Percentiles rank a stretch among this genome's conserved stretches.
Conservation (phyloP, 2,113 vertebrate species). For the Azemiops feae region DNA sequence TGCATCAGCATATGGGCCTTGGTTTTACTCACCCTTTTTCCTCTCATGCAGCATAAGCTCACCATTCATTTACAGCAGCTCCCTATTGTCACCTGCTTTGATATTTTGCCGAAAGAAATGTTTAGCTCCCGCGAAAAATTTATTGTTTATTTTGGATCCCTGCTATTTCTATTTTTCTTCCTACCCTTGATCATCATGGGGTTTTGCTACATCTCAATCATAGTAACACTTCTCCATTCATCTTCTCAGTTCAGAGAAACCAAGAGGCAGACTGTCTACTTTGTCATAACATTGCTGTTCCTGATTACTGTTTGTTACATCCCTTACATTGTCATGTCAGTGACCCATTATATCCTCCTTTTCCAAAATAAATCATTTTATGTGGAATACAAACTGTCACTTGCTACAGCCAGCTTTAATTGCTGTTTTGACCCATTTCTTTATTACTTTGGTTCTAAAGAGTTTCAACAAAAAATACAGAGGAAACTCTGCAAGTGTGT, state of each 20-base stretch:
- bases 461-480: slow-evolving; percentile 53
- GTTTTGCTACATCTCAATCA: slow-evolving; percentile 49
- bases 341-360: slow-evolving; percentile 22
- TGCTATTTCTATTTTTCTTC: slow-evolving; percentile 41
- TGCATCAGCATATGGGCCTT: slow-evolving; percentile 34
- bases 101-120: slow-evolving; percentile 20
- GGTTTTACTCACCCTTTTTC: slow-evolving; percentile 34
- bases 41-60: slow-evolving; percentile 13
- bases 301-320: slow-evolving; percentile 53
- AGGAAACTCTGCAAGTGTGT: slow-evolving; percentile 44
- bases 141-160: slow-evolving; percentile 30
- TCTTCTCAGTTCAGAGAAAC: slow-evolving; percentile 3
- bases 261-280: slow-evolving; percentile 25
- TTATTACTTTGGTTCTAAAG: slow-evolving; percentile 61
- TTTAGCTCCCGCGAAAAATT: slow-evolving; percentile 11
- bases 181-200: slow-evolving; percentile 11
- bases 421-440: slow-evolving; percentile 60
- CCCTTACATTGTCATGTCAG: slow-evolving; percentile 40
- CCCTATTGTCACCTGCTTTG: slow-evolving; percentile 38
- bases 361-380: slow-evolving; percentile 28
- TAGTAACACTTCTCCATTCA: slow-evolving; percentile 40
- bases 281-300: slow-evolving; percentile 38
- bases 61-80: not conserved
- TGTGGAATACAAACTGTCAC: slow-evolving; percentile 47
- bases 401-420: slow-evolving; percentile 43